Conservation (phyloP, 1,140 invertebrate species). For the Drosophila lini region DNA sequence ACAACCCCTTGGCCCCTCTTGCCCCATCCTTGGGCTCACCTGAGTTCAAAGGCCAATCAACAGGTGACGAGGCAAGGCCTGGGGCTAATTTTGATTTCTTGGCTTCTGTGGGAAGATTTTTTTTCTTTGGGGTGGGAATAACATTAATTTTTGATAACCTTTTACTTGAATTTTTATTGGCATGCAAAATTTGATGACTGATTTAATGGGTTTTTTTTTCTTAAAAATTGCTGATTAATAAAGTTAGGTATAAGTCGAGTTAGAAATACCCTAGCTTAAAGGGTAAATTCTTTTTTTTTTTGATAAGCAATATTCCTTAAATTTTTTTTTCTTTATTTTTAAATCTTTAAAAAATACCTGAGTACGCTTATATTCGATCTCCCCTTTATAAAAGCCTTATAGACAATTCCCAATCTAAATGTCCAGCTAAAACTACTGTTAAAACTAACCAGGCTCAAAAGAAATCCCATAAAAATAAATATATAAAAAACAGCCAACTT, state of each 20-base stretch:
- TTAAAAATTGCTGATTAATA: not conserved
- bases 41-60: slow-evolving; percentile 53
- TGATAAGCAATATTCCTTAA: not conserved
- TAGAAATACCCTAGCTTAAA: not conserved
- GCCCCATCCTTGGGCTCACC: not conserved
- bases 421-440: slow-evolving; percentile 66
- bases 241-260: not conserved
- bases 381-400: slow-evolving; percentile 16
- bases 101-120: slow-evolving; percentile 45
- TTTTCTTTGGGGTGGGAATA: slow-evolving; percentile 25
- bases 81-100: not conserved
- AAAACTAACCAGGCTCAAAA: slow-evolving; percentile 37
- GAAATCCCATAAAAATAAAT: slow-evolving; percentile 49
- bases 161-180: slow-evolving; percentile 31
- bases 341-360: not conserved
- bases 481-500: slow-evolving; percentile 7
- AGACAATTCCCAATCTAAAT: slow-evolving; percentile 49
- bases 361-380: slow-evolving; percentile 6
- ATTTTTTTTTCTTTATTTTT: not conserved
- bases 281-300: too few species aligned
- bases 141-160: slow-evolving; percentile 18
- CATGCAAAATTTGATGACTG: slow-evolving; percentile 36
- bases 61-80: slow-evolving; percentile 33
- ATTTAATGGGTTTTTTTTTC: slow-evolving; percentile 15
- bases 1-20: not conserved